phyloP scores from a whole-genome alignment of 2,888 invertebrate genomes.

The Trichogramma dendrolimi region DNA sequence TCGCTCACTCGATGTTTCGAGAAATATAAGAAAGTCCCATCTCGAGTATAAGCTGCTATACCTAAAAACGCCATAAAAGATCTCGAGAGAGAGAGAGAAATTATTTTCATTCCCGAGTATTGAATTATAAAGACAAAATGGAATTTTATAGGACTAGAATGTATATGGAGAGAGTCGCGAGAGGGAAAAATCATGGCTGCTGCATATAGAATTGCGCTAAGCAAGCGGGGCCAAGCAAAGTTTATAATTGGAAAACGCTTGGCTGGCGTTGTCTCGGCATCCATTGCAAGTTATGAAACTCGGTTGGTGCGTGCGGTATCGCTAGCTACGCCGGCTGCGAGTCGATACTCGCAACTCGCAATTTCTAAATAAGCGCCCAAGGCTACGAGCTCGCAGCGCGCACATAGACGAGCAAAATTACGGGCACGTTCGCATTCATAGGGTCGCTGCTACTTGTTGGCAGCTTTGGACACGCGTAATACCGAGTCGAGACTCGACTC shows the following conservation, averaged over 20 bases:
- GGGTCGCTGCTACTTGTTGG: too few relatives aligned
- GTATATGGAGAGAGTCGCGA: too few relatives aligned
- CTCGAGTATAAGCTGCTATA: too few relatives aligned
- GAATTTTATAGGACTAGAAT: constrained; percentile 1
- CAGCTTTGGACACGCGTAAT: too few relatives aligned
- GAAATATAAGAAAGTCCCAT: too few relatives aligned
- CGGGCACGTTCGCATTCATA: too few relatives aligned
- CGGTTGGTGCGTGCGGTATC: neutral
- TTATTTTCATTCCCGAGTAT: neutral
- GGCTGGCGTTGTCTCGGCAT: neutral
- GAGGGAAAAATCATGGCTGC: too few relatives aligned
- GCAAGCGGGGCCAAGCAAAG: neutral
- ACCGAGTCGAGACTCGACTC: too few relatives aligned
- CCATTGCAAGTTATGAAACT: constrained; percentile 22
- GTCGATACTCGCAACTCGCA: constrained; percentile 9
- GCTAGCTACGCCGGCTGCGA: neutral
- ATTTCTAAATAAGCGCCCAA: neutral
- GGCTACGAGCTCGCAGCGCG: neutral
- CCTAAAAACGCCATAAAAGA: neutral
- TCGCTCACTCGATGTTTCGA: too few relatives aligned
- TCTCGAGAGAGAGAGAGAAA: neutral
- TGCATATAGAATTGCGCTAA: too few relatives aligned
- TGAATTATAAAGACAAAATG: neutral
- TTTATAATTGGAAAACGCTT: constrained; percentile 24
- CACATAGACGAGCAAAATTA: too few relatives aligned